These are phyloP conservation scores for Anguilla japonica DNA, from an alignment of 2,113 vertebrate genomes.

Conservation along the genomic window DNA sequence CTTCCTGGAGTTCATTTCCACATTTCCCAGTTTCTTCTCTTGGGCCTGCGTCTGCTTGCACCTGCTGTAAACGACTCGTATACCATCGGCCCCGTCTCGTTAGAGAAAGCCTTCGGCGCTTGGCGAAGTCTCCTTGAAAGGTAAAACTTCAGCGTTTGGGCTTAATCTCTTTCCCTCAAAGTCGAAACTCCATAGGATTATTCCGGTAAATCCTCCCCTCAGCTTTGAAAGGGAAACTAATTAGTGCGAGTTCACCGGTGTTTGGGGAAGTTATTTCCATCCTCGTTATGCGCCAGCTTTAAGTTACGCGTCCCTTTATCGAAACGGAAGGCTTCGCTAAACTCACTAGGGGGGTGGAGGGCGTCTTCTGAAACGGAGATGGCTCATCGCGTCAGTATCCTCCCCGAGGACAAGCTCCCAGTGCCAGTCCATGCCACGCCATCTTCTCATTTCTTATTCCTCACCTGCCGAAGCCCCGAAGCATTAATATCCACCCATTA, in stretches of 20 bases:
- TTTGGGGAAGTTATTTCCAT: conserved; percentile 49
- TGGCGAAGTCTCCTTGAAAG: not conserved
- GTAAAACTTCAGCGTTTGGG: conserved; percentile 25
- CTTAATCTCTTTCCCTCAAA: conserved; percentile 28
- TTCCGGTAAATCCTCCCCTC: conserved; percentile 45
- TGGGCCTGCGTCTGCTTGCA: not conserved
- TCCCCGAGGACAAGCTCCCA: conserved; percentile 65
- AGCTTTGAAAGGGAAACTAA: conserved; percentile 48
- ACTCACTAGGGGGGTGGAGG: conserved; percentile 44
- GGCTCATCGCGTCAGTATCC: conserved; percentile 56
- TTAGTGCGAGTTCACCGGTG: conserved; percentile 51
- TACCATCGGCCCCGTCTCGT: not conserved
- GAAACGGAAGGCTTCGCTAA: conserved; percentile 68
- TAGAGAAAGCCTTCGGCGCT: not conserved
- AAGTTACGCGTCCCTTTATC: conserved; percentile 51
- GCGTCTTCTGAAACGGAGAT: conserved; percentile 72
- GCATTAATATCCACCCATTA: conserved; percentile 48
- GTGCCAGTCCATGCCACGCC: conserved; percentile 63
- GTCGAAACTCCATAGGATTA: conserved; percentile 39
- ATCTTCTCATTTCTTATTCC: conserved; percentile 53
- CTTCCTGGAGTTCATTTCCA: not conserved
- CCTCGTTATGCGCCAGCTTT: conserved; percentile 64
- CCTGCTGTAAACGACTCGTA: conserved; percentile 7
- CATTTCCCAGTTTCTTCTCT: not conserved
- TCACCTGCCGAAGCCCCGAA: conserved; percentile 50